Conservation (phyloP, 92 coral and sea anemone genomes). For the Epizoanthus fatuus region DNA sequence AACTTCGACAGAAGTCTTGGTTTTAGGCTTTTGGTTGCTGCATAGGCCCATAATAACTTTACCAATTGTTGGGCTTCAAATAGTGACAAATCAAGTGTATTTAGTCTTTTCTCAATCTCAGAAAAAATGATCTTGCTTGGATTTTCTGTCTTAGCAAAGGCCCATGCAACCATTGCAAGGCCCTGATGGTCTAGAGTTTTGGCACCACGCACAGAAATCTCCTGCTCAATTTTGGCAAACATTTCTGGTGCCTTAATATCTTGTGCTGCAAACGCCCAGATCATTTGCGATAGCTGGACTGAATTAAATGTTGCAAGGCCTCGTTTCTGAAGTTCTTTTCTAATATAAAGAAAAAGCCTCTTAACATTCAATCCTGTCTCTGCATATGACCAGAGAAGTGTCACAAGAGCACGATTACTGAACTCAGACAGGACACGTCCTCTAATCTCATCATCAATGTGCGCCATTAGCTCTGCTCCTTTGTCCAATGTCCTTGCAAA, state of each 20-base stretch:
- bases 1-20: slow-evolving; percentile 55
- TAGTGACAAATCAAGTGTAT: slow-evolving; percentile 39
- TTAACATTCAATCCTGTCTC: slow-evolving; percentile 76
- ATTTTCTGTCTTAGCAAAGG: slow-evolving; percentile 82
- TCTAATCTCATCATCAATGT: slow-evolving; percentile 67
- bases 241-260: slow-evolving; percentile 82
- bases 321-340: slow-evolving; percentile 66
- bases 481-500: slow-evolving; percentile 72
- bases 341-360: slow-evolving; percentile 70
- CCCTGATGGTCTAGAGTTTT: slow-evolving; percentile 68
- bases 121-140: slow-evolving; percentile 61
- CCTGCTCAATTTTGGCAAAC: slow-evolving; percentile 66
- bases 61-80: slow-evolving; percentile 68
- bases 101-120: slow-evolving; percentile 53
- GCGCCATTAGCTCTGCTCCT: slow-evolving; percentile 84
- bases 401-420: slow-evolving; percentile 67
- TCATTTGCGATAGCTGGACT: slow-evolving; percentile 76
- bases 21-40: slow-evolving; percentile 64
- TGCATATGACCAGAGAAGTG: slow-evolving; percentile 83
- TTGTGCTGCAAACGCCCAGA: slow-evolving; percentile 81
- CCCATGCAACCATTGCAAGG: slow-evolving; percentile 70
- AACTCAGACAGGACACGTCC: slow-evolving; percentile 64
- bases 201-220: slow-evolving; percentile 53
- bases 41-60: slow-evolving; percentile 75
- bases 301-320: slow-evolving; percentile 59